Base-by-base conservation (phyloP, 2,797 vertebrate genomes). In the Helarctos malayanus region DNA sequence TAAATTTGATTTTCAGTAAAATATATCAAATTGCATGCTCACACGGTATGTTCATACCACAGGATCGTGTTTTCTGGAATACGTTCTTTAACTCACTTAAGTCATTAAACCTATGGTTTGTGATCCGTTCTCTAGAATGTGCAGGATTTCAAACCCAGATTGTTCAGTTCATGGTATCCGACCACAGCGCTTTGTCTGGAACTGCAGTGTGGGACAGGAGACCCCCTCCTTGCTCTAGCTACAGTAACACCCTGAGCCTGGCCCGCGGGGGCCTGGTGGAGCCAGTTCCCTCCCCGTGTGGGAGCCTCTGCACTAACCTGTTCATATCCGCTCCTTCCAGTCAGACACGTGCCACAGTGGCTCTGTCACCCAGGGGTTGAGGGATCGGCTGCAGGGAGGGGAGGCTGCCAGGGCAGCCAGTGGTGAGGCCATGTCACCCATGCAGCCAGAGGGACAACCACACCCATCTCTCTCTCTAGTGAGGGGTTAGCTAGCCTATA, bases 181-280 rank as follows among this genome's bases (percentile, higher is more conserved):
- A 7, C 38, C 11, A 4, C 15, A 10, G 21, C 5, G 11, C 52
- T 1, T 12, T 0, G 0, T 29, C 3, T 5, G n/a, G 32, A 25
- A 1, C 32, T 52, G 13, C 2, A 4, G 9, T 1, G 19, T 38
- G 11, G 32, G 69, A 14, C 69, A 25, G 68, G 29, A 7, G 47
- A 47, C 2, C 13, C 41, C 41, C 86, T 6, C 10, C 0, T 52
- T 11, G 9, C 59, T 21, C 29, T 1, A 16, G 23, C 35, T 18
- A 18, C 16, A 3, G 59, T 6, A 15, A 9, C 18, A 2, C 29
- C 1, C 12, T 16, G 19, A 23, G 5, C 3, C 0, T 2, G 35
- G 38, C 49, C 29, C 14, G 10, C 14, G 5, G 12, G 27, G 27
- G 18, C 76, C 13, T 16, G 27, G 68, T 11, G 13, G 54, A 9